phyloP scores from a whole-genome alignment of 2,113 vertebrate species.

The Echinops telfairi region DNA sequence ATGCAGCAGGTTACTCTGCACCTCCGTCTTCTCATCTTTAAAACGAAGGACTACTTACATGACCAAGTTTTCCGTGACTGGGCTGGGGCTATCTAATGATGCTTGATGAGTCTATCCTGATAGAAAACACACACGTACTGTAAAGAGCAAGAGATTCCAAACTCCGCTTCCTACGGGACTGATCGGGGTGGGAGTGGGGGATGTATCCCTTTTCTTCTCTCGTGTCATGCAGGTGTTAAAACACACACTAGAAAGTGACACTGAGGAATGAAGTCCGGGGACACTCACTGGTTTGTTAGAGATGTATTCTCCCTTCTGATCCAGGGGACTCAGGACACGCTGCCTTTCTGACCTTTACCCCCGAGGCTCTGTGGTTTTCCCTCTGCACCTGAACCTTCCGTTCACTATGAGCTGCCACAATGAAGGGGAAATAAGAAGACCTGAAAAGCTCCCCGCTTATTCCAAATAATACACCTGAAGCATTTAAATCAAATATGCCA shows the following conservation, averaged over 20 bases:
- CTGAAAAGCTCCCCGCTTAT: neutral
- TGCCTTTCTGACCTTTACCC: constrained; percentile 48
- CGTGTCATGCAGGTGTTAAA: neutral
- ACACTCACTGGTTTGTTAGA: constrained; percentile 63
- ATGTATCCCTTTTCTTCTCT: neutral
- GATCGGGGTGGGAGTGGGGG: neutral
- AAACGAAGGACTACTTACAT: neutral
- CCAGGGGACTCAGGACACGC: neutral
- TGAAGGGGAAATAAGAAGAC: constrained; percentile 41
- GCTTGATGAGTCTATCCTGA: neutral
- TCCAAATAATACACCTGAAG: constrained; percentile 13
- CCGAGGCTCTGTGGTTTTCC: constrained; percentile 5
- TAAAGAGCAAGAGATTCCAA: neutral
- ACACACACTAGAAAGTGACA: constrained; percentile 25
- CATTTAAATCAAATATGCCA: constrained; percentile 19
- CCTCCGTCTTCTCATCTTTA: neutral
- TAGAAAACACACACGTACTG: constrained; percentile 18
- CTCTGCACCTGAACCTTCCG: constrained; percentile 30
- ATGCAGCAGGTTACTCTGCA: neutral
- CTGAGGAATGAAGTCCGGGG: constrained; percentile 27
- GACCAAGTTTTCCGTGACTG: neutral
- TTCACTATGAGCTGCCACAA: constrained; percentile 41
- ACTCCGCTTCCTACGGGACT: neutral
- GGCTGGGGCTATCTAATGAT: neutral
- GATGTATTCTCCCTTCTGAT: constrained; percentile 48